These are phyloP conservation scores for Serripes groenlandicus DNA, from an alignment of 2,888 invertebrate species.

Conservation along the genomic window DNA sequence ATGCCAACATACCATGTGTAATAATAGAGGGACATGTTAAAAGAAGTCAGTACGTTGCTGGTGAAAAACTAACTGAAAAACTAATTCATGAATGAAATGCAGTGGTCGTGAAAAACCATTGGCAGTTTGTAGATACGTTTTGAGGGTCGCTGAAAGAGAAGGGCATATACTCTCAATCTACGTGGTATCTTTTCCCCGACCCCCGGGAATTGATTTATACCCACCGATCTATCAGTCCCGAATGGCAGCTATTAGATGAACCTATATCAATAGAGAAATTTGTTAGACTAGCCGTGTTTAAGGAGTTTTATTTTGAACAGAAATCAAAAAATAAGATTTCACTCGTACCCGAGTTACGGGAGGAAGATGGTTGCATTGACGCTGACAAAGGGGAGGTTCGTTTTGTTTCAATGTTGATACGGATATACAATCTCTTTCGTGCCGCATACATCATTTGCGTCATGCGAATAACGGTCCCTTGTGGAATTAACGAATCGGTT, in stretches of 20 bases:
- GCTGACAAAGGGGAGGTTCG: not conserved
- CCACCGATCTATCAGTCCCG: not conserved
- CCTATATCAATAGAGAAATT: not conserved
- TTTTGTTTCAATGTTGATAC: not conserved
- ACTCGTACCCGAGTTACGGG: too few relatives aligned
- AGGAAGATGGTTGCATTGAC: not conserved
- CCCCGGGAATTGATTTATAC: not conserved
- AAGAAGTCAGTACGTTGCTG: not conserved
- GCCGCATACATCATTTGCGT: not conserved
- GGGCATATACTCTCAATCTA: not conserved
- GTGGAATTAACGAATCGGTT: not conserved
- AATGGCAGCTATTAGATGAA: not conserved
- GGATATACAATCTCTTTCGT: not conserved
- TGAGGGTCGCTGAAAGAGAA: not conserved
- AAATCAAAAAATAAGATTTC: not conserved
- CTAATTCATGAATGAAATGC: not conserved
- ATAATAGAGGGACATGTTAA: not conserved
- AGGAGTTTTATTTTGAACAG: not conserved
- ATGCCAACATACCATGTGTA: not conserved
- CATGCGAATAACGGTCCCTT: not conserved
- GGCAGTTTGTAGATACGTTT: not conserved
- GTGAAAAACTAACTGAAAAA: not conserved
- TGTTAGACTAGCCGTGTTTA: not conserved
- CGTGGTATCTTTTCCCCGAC: not conserved
- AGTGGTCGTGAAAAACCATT: not conserved